phyloP scores from a whole-genome alignment of 2,888 invertebrate genomes.

The Orchestes rusci region DNA sequence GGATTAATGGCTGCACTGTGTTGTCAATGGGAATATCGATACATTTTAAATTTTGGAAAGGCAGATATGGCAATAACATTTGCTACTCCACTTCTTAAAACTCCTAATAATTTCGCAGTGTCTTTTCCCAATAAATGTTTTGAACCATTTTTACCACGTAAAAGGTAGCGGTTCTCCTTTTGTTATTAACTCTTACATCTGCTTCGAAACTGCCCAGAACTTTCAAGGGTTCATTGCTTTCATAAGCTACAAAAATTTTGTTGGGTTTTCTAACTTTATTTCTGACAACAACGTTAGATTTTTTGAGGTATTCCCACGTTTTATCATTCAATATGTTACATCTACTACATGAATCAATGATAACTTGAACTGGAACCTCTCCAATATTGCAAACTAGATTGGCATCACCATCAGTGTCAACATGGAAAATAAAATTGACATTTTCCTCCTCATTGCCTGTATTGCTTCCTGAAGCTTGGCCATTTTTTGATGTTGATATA shows the following conservation, averaged over 20 bases:
- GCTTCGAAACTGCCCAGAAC: conserved; percentile 26
- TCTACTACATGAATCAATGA: conserved; percentile 27
- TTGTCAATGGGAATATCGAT: conserved; percentile 30
- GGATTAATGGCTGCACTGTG: conserved; percentile 30
- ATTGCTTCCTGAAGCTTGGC: too few relatives aligned
- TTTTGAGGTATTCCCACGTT: conserved; percentile 22
- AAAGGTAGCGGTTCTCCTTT: conserved; percentile 18
- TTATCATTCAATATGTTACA: conserved; percentile 22
- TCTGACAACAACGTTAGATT: conserved; percentile 4
- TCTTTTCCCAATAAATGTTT: conserved; percentile 18
- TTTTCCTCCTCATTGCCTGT: background rate
- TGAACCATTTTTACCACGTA: conserved; percentile 21
- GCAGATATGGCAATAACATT: conserved; percentile 5
- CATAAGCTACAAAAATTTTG: conserved; percentile 18
- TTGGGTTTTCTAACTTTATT: conserved; percentile 7
- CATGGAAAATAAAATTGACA: conserved; percentile 12
- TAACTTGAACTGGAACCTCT: conserved; percentile 17
- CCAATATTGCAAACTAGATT: conserved; percentile 1
- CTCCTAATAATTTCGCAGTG: conserved; percentile 21
- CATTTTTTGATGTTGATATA: too few relatives aligned
- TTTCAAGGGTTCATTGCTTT: conserved; percentile 15
- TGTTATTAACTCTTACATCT: conserved; percentile 12
- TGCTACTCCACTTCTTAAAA: conserved; percentile 24
- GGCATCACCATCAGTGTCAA: conserved; percentile 14
- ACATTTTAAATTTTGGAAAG: conserved; percentile 32